Conservation (phyloP, 2,888 invertebrate genomes). For the Eupeodes luniger region DNA sequence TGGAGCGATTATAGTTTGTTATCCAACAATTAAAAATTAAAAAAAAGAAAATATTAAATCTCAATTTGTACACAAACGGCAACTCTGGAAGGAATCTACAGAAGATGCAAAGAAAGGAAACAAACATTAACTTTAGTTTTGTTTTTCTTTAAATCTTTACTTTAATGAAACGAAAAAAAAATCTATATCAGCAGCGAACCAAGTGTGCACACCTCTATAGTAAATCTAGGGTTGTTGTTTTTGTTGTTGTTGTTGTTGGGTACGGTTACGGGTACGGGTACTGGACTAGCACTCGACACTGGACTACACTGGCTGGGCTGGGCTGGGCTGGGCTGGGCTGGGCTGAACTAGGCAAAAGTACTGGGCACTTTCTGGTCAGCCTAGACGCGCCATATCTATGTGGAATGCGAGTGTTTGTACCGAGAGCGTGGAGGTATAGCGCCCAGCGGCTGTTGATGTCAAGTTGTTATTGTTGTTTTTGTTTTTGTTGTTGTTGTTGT, state of each 20-base stretch:
- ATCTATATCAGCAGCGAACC: constrained; percentile 57
- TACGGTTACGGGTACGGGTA: not conserved
- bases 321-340: not conserved
- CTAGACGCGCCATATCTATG: constrained; percentile 64
- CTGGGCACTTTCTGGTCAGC: constrained; percentile 33
- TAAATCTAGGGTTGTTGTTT: constrained; percentile 43
- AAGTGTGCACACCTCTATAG: constrained; percentile 42
- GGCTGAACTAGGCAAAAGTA: constrained; percentile 1
- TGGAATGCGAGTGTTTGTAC: constrained; percentile 65
- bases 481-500: not conserved
- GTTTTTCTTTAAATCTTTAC: constrained; percentile 6
- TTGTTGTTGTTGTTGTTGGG: not conserved
- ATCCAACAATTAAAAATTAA: no score
- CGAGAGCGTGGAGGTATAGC: constrained; percentile 48
- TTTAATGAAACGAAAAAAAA: constrained; percentile 61
- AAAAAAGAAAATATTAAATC: no score
- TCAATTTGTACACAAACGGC: not conserved
- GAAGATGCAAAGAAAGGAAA: constrained; percentile 58
- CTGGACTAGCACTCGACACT: no score
- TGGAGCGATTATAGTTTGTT: no score
- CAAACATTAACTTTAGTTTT: constrained; percentile 38
- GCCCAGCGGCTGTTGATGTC: constrained; percentile 57
- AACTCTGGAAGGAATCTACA: constrained; percentile 4
- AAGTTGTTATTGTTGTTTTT: constrained; percentile 38
- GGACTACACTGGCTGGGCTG: not conserved